These are phyloP conservation scores for Perdita meconis DNA, from an alignment of 2,888 invertebrate species.

Conservation along the genomic window DNA sequence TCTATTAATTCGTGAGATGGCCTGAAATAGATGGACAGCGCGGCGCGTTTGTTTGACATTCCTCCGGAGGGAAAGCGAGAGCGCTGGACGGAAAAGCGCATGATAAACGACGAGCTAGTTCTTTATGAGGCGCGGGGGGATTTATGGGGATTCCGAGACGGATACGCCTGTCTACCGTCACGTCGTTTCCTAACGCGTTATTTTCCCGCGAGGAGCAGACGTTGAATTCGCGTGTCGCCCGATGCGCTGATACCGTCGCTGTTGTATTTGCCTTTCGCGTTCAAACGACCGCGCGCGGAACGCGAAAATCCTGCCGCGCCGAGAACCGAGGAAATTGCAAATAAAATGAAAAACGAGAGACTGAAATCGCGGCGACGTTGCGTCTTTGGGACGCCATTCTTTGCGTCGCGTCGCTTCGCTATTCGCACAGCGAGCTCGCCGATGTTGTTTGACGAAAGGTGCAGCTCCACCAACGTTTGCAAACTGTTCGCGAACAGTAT, in stretches of 20 bases:
- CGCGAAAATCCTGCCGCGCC: background rate
- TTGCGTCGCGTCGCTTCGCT: no score
- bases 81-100: conserved; percentile 52
- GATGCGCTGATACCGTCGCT: background rate
- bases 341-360: background rate
- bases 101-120: conserved; percentile 67
- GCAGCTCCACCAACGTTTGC: no score
- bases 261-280: background rate
- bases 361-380: background rate
- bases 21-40: background rate
- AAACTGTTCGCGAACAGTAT: no score
- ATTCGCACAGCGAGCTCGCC: no score
- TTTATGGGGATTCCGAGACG: conserved; percentile 55
- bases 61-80: conserved; percentile 9
- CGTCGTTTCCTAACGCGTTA: conserved; percentile 31
- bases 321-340: background rate
- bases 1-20: conserved; percentile 28
- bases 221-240: background rate
- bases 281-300: background rate
- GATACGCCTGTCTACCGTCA: conserved; percentile 46
- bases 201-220: conserved; percentile 5
- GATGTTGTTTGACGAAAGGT: no score
- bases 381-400: no score
- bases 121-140: conserved; percentile 60
- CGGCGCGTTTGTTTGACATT: background rate